Evolutionary conservation across 2,888 invertebrate genomes (phyloP).

Genomic region (Hartigia nigra): DNA sequence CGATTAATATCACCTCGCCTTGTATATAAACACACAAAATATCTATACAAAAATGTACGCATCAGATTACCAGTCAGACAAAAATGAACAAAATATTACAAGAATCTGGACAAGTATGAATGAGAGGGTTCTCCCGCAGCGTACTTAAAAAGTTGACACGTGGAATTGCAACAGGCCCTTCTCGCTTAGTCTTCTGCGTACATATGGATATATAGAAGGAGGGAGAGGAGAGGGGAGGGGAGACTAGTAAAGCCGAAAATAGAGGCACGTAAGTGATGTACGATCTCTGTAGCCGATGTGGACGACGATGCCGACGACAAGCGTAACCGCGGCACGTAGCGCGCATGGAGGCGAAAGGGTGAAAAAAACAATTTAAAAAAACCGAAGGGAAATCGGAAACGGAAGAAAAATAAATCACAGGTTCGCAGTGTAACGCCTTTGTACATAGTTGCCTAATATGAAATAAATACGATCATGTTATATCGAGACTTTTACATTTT

Average conservation of each 20-base stretch:
- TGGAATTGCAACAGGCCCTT: neutral
- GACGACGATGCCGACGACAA: neutral
- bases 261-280: neutral
- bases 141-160: neutral
- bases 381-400: neutral
- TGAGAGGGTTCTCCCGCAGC: neutral
- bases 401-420: neutral
- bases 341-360: neutral
- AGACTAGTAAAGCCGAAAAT: neutral
- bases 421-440: constrained; percentile 42
- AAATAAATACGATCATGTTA: constrained; percentile 31
- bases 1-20: neutral
- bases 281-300: neutral
- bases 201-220: neutral
- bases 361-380: no score
- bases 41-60: neutral
- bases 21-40: neutral
- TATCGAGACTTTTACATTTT: neutral
- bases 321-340: neutral
- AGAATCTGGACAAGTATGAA: neutral
- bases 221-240: neutral
- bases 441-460: constrained; percentile 52
- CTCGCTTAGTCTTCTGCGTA: neutral
- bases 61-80: neutral
- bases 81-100: neutral